Evolutionary conservation across 30 jellyfish, hydroid and myxozoan genomes (phyloP).

Genomic region (Sanderia malayensis): DNA sequence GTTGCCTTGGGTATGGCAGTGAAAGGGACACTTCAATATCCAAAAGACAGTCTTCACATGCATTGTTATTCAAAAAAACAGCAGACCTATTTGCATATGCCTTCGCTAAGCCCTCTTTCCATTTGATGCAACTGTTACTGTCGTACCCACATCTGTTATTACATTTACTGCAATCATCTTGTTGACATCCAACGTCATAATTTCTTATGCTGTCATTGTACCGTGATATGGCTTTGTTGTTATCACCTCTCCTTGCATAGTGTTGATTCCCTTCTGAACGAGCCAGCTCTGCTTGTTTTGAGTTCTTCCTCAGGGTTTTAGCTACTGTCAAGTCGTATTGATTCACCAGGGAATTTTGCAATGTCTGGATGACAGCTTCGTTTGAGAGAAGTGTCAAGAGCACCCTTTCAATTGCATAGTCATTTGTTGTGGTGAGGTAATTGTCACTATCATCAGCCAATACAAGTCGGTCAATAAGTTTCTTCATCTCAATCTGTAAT

Average conservation of each 20-base stretch:
- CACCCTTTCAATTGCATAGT: neutral
- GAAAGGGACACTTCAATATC: slow-evolving; percentile 67
- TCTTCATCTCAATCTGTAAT: too few species aligned
- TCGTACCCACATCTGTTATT: too few species aligned
- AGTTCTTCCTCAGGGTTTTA: slow-evolving; percentile 17
- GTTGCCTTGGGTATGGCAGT: slow-evolving; percentile 39
- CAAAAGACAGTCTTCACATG: slow-evolving; percentile 49
- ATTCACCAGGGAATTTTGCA: slow-evolving; percentile 7
- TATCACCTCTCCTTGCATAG: slow-evolving; percentile 37
- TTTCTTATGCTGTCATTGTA: slow-evolving; percentile 62
- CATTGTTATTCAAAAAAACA: slow-evolving; percentile 42
- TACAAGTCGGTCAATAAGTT: too few species aligned
- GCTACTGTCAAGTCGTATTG: neutral
- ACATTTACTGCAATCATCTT: too few species aligned
- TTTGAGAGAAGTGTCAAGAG: neutral
- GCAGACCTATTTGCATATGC: slow-evolving; percentile 93
- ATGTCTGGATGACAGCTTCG: neutral
- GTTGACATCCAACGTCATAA: neutral
- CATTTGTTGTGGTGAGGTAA: too few species aligned
- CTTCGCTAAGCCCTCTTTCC: slow-evolving; percentile 30
- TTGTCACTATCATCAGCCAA: too few species aligned
- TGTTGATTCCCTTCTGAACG: slow-evolving; percentile 58
- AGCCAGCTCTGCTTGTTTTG: slow-evolving; percentile 18
- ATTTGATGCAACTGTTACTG: too few species aligned
- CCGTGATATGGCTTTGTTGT: slow-evolving; percentile 57